Conservation (phyloP, 2,113 vertebrate genomes). For the Paramormyrops kingsleyae region DNA sequence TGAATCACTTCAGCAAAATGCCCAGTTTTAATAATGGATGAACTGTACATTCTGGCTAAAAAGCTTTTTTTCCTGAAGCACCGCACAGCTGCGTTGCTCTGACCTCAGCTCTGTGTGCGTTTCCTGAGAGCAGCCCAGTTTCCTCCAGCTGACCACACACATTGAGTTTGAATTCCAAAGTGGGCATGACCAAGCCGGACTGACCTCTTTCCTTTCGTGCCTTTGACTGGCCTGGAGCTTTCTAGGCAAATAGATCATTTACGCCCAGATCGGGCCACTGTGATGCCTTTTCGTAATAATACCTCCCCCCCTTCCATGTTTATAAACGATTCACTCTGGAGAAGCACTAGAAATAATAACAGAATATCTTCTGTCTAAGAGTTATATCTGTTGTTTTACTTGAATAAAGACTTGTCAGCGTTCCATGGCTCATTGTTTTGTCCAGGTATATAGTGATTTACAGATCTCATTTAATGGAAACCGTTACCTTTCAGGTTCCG, state of each 20-base stretch:
- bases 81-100: neutral
- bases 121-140: neutral
- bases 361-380: neutral
- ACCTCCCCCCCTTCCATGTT: neutral
- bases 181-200: neutral
- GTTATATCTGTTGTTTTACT: neutral
- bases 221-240: neutral
- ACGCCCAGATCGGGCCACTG: neutral
- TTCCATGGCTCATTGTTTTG: neutral
- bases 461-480: neutral
- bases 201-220: neutral
- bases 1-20: neutral
- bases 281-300: neutral
- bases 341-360: neutral
- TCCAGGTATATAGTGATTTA: neutral
- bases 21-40: neutral
- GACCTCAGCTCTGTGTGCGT: neutral
- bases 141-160: neutral
- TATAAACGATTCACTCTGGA: neutral
- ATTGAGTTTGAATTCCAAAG: neutral
- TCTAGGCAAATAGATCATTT: constrained; percentile 31
- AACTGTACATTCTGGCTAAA: neutral
- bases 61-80: neutral
- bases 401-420: neutral
- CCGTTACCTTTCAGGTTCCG: constrained; percentile 53